Evolutionary conservation across 2,797 vertebrate species (phyloP).

Genomic region (Masticophis lateralis): DNA sequence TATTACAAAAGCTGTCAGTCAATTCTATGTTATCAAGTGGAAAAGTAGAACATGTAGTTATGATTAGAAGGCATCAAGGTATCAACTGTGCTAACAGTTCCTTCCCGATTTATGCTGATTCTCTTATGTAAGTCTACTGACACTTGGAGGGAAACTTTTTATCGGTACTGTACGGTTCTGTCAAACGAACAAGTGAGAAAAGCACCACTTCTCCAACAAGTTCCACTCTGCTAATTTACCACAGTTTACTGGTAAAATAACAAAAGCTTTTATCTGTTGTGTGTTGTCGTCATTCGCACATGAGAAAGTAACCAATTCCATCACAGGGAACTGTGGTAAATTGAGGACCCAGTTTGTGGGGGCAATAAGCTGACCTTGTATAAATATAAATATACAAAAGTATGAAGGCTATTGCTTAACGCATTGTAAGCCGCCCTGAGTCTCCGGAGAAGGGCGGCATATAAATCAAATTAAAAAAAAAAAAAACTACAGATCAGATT

Average conservation of each 20-base stretch:
- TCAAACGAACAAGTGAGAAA: slow-evolving; percentile 41
- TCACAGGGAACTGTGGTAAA: neutral
- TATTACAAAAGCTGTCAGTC: slow-evolving; percentile 17
- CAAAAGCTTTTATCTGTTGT: neutral
- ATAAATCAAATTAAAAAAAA: too few relatives aligned
- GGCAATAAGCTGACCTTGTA: too few relatives aligned
- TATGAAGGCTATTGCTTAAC: too few relatives aligned
- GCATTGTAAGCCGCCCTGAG: too few relatives aligned
- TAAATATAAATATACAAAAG: too few relatives aligned
- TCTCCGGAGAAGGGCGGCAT: too few relatives aligned
- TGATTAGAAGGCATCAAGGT: neutral
- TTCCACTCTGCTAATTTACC: slow-evolving; percentile 19
- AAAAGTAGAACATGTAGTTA: neutral
- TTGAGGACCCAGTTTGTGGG: too few relatives aligned
- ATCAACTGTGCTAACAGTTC: slow-evolving; percentile 23
- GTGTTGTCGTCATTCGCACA: neutral
- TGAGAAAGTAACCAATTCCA: slow-evolving; percentile 8
- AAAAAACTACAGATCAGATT: neutral
- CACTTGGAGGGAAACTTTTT: neutral
- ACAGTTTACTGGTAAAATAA: neutral
- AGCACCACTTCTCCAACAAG: slow-evolving; percentile 3
- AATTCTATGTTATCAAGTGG: slow-evolving; percentile 10
- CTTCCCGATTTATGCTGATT: neutral
- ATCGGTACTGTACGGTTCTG: neutral
- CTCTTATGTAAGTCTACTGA: slow-evolving; percentile 1